Evolutionary conservation across 2,113 vertebrate genomes (phyloP), one percentile per base, ranked within the genome.

Genomic region (Amphiprion percula): DNA sequence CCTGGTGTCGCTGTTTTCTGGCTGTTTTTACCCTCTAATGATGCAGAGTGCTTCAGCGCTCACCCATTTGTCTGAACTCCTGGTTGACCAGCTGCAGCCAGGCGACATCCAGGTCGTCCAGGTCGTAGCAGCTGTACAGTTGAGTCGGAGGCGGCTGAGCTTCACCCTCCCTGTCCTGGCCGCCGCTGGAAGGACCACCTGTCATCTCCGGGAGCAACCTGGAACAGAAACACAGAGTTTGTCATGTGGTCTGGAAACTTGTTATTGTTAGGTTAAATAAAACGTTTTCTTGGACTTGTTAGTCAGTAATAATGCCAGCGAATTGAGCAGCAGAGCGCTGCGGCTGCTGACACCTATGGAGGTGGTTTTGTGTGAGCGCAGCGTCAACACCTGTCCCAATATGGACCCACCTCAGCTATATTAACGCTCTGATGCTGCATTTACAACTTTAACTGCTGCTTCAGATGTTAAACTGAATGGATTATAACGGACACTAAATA

Each of bases 1-100:
- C 28, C 28, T 3, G 9, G 8, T 6, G 5, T 63, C 56, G 46
- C 6, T 53, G 39, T 67, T 63, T 44, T n/a, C 10, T 56, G 54
- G 26, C 11, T 30, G 26, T 5, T 24, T 10, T 50, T 61, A n/a
- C 49, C 11, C 30, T 63, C 10, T 37, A 55, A 56, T 39, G 23
- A 49, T 53, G 26, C 53, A 37, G 53, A 5, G 12, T 71, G 21
- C 24, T 6, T 37, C 14, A 16, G 15, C 19, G 61, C 91, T 90
- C 93, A 99, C 98, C 97, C 96, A 98, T 96, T 87, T 97, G 96
- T 92, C 95, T 97, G 77, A 99, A 97, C 91, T 99, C 97, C 1
- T 93, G 92, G 88, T 99, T 99, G 74, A 97, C 96, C 59, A 99
- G 94, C 69, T 97, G 96, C 91, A 99, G 90, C 98, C 98, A 99